Evolutionary conservation across 2,113 vertebrate genomes (phyloP).

Genomic region (Lophotis ruficrista): DNA sequence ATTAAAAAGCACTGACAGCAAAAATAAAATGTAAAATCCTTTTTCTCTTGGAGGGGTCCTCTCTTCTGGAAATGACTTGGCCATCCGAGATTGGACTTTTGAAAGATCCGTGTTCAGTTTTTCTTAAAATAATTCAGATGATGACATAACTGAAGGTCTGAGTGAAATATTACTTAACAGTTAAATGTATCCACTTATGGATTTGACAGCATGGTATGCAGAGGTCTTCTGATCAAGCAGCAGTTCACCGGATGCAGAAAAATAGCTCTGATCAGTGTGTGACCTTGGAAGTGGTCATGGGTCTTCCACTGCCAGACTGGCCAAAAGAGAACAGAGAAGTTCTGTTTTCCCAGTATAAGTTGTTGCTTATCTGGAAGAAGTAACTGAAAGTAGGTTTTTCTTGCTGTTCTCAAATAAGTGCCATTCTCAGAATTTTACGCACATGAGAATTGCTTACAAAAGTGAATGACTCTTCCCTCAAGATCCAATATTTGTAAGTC

Average conservation of each 20-base stretch:
- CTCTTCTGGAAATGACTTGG: background rate
- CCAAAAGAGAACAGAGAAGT: background rate
- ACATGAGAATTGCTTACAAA: background rate
- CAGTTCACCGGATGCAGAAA: constrained; percentile 22
- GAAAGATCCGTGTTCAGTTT: background rate
- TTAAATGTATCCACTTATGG: background rate
- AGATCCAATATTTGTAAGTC: background rate
- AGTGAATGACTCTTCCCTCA: background rate
- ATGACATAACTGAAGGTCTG: background rate
- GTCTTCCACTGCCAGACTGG: background rate
- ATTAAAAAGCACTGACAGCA: background rate
- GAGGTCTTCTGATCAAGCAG: constrained; percentile 29
- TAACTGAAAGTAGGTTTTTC: background rate
- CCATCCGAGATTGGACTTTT: background rate
- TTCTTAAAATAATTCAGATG: background rate
- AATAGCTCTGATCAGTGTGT: constrained; percentile 5
- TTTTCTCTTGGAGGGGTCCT: background rate
- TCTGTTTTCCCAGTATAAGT: constrained; percentile 22
- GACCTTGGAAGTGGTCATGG: constrained; percentile 34
- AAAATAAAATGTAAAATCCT: background rate
- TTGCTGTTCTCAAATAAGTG: background rate
- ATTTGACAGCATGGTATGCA: constrained; percentile 21
- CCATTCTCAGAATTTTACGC: background rate
- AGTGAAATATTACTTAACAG: background rate
- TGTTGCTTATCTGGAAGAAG: constrained; percentile 13